Evolutionary conservation across 92 coral and sea anemone species (phyloP).

Genomic region (Isaurus tuberculatus): DNA sequence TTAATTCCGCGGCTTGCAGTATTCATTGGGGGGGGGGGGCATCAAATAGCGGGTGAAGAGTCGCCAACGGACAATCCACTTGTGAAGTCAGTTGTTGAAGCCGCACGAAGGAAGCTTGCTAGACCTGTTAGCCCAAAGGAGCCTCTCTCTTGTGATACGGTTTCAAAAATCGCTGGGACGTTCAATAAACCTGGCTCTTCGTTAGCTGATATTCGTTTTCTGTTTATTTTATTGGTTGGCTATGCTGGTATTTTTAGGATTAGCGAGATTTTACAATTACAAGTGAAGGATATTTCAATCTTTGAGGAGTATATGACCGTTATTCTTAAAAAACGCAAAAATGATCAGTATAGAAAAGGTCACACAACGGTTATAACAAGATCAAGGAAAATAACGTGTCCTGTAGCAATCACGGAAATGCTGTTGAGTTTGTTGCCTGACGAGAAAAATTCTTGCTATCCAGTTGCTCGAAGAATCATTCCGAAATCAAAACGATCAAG

Average conservation of each 20-base stretch:
- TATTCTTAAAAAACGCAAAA: constrained; percentile 7
- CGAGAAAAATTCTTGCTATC: background rate
- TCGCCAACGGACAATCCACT: background rate
- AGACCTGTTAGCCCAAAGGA: background rate
- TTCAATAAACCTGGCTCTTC: background rate
- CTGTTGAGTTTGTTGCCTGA: constrained; percentile 6
- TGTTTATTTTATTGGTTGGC: background rate
- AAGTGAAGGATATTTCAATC: constrained; percentile 5
- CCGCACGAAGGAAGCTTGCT: background rate
- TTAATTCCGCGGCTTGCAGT: constrained; percentile 27
- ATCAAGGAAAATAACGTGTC: constrained; percentile 7
- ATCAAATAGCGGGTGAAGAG: background rate
- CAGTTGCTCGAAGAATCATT: constrained; percentile 21
- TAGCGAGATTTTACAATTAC: constrained; percentile 23
- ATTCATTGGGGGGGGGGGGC: constrained; percentile 9
- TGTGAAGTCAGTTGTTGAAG: constrained; percentile 26
- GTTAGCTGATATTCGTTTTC: constrained; percentile 12
- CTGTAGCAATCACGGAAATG: background rate
- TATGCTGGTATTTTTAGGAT: constrained; percentile 18
- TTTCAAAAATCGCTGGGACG: background rate
- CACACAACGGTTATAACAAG: background rate
- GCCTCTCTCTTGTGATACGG: background rate
- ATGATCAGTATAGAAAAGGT: constrained; percentile 20
- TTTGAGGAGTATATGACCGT: background rate
- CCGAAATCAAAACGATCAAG: background rate